These are phyloP conservation scores for Protomyctophum bolini DNA, from an alignment of 2,113 vertebrate genomes.

Conservation along the genomic window DNA sequence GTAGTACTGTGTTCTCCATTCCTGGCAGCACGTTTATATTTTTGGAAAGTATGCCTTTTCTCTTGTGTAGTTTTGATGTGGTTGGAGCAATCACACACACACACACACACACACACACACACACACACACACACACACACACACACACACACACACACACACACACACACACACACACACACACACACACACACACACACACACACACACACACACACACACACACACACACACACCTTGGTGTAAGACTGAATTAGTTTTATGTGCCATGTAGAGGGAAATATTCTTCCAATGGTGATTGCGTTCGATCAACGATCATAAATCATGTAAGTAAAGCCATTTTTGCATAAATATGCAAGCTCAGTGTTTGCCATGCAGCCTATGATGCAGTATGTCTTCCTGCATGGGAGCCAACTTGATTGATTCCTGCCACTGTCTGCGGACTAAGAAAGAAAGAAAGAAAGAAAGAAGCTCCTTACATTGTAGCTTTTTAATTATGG, in stretches of 20 bases:
- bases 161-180: too few species aligned
- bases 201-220: neutral
- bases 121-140: too few species aligned
- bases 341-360: constrained; percentile 61
- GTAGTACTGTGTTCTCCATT: too few species aligned
- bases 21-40: too few species aligned
- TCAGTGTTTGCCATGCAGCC: constrained; percentile 33
- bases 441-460: constrained; percentile 21
- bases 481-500: constrained; percentile 22
- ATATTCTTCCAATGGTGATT: constrained; percentile 33
- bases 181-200: neutral
- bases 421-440: constrained; percentile 53
- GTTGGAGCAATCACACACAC: constrained; percentile 16
- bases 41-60: too few species aligned
- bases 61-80: constrained; percentile 24
- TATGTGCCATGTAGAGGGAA: constrained; percentile 19
- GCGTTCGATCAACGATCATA: constrained; percentile 1
- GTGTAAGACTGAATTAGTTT: constrained; percentile 24
- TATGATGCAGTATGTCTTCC: constrained; percentile 28
- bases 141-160: too few species aligned
- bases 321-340: constrained; percentile 56
- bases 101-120: constrained; percentile 2
- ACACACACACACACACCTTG: constrained; percentile 2
- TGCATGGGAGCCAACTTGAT: constrained; percentile 31
- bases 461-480: neutral